A percentile compares a stretch with the other conserved stretches of the same genome.
Evolutionary conservation across 2,113 vertebrate species (phyloP).

Genomic region (Nicator chloris): DNA sequence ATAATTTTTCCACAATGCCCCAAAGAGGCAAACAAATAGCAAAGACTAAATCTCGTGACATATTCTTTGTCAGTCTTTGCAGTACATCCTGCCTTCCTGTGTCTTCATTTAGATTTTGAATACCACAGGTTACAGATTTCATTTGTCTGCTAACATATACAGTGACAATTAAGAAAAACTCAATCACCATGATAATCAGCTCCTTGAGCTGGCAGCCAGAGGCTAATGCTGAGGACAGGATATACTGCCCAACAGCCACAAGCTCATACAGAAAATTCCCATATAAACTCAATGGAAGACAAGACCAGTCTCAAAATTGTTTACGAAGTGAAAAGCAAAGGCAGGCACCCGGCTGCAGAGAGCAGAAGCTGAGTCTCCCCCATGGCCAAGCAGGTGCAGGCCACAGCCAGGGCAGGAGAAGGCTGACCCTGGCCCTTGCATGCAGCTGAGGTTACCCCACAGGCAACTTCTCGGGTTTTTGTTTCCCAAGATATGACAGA

Average conservation of each 20-base stretch:
- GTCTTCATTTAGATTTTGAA: background rate
- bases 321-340: background rate
- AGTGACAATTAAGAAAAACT: background rate
- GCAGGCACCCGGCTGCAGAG: rapidly evolving
- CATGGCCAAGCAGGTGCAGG: rapidly evolving
- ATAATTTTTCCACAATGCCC: background rate
- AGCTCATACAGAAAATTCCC: background rate
- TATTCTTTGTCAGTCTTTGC: background rate
- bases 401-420: background rate
- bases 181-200: background rate
- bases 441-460: rapidly evolving
- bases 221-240: background rate
- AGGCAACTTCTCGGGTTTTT: no score
- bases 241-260: background rate
- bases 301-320: background rate
- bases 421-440: background rate
- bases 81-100: background rate
- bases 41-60: background rate
- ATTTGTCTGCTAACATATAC: background rate
- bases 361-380: background rate
- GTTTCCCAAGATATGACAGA: no score
- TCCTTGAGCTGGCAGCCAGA: background rate
- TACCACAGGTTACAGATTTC: background rate
- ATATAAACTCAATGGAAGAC: background rate
- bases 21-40: background rate